Evolutionary conservation across 2,888 invertebrate genomes (phyloP).

Genomic region (Rhagonycha lutea): DNA sequence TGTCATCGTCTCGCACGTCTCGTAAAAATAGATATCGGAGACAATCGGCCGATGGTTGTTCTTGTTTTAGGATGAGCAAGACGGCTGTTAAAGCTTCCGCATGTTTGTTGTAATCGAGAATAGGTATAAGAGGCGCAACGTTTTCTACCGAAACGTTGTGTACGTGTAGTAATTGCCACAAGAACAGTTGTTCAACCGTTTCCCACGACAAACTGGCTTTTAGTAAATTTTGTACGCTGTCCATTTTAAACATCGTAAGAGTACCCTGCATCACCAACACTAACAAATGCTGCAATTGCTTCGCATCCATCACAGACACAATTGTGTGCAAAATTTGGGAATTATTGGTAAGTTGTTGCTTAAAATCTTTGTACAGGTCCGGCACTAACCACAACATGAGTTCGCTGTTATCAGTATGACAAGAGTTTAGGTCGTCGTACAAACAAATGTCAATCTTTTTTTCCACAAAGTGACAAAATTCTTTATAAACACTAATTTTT

Average conservation of each 20-base stretch:
- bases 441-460: slow-evolving; percentile 75
- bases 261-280: slow-evolving; percentile 90
- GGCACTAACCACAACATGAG: slow-evolving; percentile 92
- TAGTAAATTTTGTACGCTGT: slow-evolving; percentile 74
- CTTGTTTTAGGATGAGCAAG: slow-evolving; percentile 87
- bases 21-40: slow-evolving; percentile 82
- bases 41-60: slow-evolving; percentile 85
- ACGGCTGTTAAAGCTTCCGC: slow-evolving; percentile 92
- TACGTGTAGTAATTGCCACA: slow-evolving; percentile 95
- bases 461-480: slow-evolving; percentile 79
- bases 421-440: slow-evolving; percentile 81
- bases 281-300: slow-evolving; percentile 87
- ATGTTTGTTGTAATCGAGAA: slow-evolving; percentile 81
- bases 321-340: slow-evolving; percentile 86
- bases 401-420: slow-evolving; percentile 87
- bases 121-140: slow-evolving; percentile 77
- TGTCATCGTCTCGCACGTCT: slow-evolving; percentile 69
- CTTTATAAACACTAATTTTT: slow-evolving; percentile 85
- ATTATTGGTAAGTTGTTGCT: slow-evolving; percentile 85
- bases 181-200: slow-evolving; percentile 94
- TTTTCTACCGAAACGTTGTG: slow-evolving; percentile 93
- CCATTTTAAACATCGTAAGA: slow-evolving; percentile 79
- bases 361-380: slow-evolving; percentile 89
- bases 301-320: slow-evolving; percentile 87
- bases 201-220: slow-evolving; percentile 92